Base-by-base conservation (phyloP, 2,888 invertebrate species). In the Lottia gigantea region DNA sequence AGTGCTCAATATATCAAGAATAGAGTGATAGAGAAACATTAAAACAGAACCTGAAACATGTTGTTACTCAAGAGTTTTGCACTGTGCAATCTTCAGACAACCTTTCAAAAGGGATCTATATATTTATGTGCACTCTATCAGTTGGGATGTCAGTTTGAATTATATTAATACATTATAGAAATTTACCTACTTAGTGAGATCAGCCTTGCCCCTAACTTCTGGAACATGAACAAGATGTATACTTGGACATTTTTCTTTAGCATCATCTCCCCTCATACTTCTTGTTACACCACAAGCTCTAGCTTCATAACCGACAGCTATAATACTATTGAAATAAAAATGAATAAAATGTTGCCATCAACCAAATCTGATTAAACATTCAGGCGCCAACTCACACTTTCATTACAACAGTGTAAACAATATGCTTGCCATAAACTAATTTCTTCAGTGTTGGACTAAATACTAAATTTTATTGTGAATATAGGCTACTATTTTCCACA, bases 291-390 rank as follows among this genome's bases (percentile, higher is more conserved):
- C 98, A 89, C 91, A 92, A 2, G 93, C 94, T 86, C 97, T 91
- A 0, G 99, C 98, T 82, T 95, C 94, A 90, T 99, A 99, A 89
- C 97, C 97, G 0, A 98, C 97, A 62, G 98, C 98, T 83, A 99
- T 97, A 74, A 98, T 95, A 68, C 98, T 96, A 76, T n/a, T 61
- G 76, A 72, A 65, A 11, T 26, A 70, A n/a, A 68, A 40, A 55
- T 15, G 65, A 40, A 55, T 62, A 15, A 31, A 4, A 31, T 31
- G 31, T 31, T 31, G 11, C 14, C 26, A 31, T 3, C 15, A 26
- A 31, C 11, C 15, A 2, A 25, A 7, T 23, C 31, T 64, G 31
- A 31, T 26, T n/a, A 4, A 23, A 7, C 31, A 31, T n/a, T 64
- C 64, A 26, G 2, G 15, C 4, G 0, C 6, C 26, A 23, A 4